Evolutionary conservation across 2,888 invertebrate genomes (phyloP), one percentile per base, ranked within the genome.

Genomic region (Brassicogethes aeneus): DNA sequence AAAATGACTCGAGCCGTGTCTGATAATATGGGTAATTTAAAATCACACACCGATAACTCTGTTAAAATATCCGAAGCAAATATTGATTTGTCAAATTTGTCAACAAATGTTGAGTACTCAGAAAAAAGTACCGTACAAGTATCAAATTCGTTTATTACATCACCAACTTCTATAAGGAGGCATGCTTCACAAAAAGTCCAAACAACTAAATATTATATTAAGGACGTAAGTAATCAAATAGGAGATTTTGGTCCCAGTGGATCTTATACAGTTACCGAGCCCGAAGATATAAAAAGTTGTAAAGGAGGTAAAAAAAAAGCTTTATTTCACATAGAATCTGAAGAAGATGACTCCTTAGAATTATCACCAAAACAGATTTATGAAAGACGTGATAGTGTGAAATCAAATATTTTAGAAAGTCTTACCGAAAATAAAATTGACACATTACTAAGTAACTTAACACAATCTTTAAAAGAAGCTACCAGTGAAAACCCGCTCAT

Each of bases 291-390:
- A 3, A 34, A 16, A n/a, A n/a, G n/a, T n/a, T n/a, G n/a, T n/a
- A n/a, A n/a, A n/a, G 37, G 10, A 30, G 34, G 2, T 13, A 34
- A 15, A 42, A 59, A 65, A 42, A 68, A 65, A 52, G 67, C 70
- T 7, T 52, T 71, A 41, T 72, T 73, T 48, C 64, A 65, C 43
- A 60, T 72, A 46, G 70, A 69, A 52, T 71, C 71, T 8, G 69
- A 68, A 51, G 70, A 68, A 29, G 68, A 68, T 38, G 60, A 60
- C 39, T 47, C 55, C n/a, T 36, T 45, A 15, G 51, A 50, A 30
- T 13, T 36, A 41, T 40, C 32, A 16, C 42, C 16, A 16, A 41
- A 43, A 37, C 23, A 37, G 17, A 45, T 48, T 15, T 13, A 10
- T 3, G 48, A 51, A 12, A 54, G 53, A 41, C 53, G 57, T 29